Evolutionary conservation across 2,888 invertebrate species (phyloP), one percentile per base, ranked within the genome.

Genomic region (Seira musarum): DNA sequence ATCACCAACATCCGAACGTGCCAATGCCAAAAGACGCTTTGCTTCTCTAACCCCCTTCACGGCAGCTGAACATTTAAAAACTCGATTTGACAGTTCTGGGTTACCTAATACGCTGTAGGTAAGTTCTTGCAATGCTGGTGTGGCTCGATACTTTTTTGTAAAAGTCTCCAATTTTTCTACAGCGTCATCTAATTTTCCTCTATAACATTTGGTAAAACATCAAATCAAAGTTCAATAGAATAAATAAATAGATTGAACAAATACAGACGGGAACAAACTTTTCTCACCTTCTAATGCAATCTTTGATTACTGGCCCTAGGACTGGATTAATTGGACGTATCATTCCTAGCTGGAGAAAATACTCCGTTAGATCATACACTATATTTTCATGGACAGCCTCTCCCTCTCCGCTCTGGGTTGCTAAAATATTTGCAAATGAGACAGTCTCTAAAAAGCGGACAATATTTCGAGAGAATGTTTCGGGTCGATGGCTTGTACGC

Each of bases 1-100:
- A 60, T 84, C 73, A 15, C 84, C 84, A 3, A 81, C 24, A 53
- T 84, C 84, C 0, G 84, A 67, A 40, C 53, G 75, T 0, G 82
- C 81, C 17, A 82, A 63, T 8, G 82, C 82, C 5, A 84, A 21
- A 6, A 69, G 22, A 21, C 79, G 82, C 61, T 82, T 82, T 0
- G 82, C 71, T 17, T 77, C 78, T 0, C 57, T 5, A 19, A 64
- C 40, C 5, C 84, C 84, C 63, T 70, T 75, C 0, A 61, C 25
- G 8, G 2, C 8, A 1, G 22, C 15, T 15, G 75, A 74, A 25
- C 72, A 66, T 6, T 70, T 35, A 0, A 79, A 60, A 15, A 82
- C 69, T 57, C 75, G 72, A n/a, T 72, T 73, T 25, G 82, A 60
- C 21, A 84, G 73, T 1, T 67, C 64, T 10, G 70, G 46, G 1